A percentile compares a stretch with the other conserved stretches of the same genome.
phyloP scores from a whole-genome alignment of 1,140 invertebrate species.

The Conus ventricosus region DNA sequence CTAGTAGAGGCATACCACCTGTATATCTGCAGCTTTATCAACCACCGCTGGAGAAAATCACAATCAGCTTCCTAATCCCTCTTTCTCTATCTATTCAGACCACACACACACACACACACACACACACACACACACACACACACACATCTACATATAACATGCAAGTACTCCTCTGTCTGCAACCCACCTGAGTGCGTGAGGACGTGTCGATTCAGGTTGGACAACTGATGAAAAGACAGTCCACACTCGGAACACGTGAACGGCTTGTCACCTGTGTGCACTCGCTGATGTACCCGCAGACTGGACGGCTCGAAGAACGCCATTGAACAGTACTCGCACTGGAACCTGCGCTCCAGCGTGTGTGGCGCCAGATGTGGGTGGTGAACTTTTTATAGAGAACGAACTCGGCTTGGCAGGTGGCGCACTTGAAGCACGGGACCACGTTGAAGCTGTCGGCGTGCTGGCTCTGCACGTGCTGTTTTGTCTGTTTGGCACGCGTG shows the following conservation, averaged over 20 bases:
- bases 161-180: no score
- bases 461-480: conserved; percentile 9
- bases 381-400: neutral
- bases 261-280: conserved; percentile 31
- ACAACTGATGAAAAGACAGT: conserved; percentile 9
- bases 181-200: conserved; percentile 22
- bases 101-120: no score
- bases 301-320: conserved; percentile 19
- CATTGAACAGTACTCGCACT: conserved; percentile 16
- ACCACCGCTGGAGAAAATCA: no score
- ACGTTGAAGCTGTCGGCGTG: neutral
- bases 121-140: no score
- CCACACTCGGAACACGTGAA: conserved; percentile 28
- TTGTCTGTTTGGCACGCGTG: neutral
- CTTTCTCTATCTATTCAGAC: no score
- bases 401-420: conserved; percentile 5
- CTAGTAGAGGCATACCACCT: no score
- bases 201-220: conserved; percentile 9
- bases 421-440: conserved; percentile 86
- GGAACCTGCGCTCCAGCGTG: conserved; percentile 5
- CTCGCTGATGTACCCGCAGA: conserved; percentile 12
- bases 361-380: conserved; percentile 8
- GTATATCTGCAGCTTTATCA: no score
- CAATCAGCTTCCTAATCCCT: no score
- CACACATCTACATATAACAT: no score